Base-by-base conservation (phyloP, 2,888 invertebrate genomes). In the Dugesia japonica region DNA sequence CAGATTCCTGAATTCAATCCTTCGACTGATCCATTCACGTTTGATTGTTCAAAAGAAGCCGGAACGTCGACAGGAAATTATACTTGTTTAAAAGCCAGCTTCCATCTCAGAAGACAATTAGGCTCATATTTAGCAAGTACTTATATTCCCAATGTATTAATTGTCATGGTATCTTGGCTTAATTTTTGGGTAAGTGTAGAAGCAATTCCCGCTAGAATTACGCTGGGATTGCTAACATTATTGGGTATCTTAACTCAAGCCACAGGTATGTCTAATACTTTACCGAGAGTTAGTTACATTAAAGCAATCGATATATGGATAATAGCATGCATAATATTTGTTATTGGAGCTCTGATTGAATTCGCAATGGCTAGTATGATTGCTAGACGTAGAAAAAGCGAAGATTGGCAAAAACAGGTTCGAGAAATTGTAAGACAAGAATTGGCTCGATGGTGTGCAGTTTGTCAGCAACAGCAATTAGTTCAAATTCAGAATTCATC, bases 231-330 rank as follows among this genome's bases (percentile, higher is more conserved):
- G 9, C 28, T 78, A 15, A 78, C 78, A 4, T 74, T 78, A 7
- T 38, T 78, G 42, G 78, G 78, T 27, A 78, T 77, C 20, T 56
- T 78, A 13, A 78, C 78, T 17, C 78, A 78, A 31, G 78, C 73
- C 17, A 42, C 72, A n/a, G 73, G 42, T 7, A 31, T 78, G 23
- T 42, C 73, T 17, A 78, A 17, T 26, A 27, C 42, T 9, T 72
- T 78, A 26, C 78, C 78, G 13, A 78, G 77, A 23, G 78, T 78
- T 0, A 56, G 74, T 71, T 78, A 78, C 74, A 78, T 78, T 17
- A 78, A 78, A 71, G 78, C 78, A 17, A 78, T 78, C 26, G 78
- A 78, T 71, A 78, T 78, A 26, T 78, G 78, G 78, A 78, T 72
- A 27, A 78, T 78, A 13, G 71, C 74, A n/a, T 78, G 78, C 72